A percentile compares a stretch with the other conserved stretches of the same genome.
Evolutionary conservation across 2,888 invertebrate genomes (phyloP).

Genomic region (Plemyria rubiginata): DNA sequence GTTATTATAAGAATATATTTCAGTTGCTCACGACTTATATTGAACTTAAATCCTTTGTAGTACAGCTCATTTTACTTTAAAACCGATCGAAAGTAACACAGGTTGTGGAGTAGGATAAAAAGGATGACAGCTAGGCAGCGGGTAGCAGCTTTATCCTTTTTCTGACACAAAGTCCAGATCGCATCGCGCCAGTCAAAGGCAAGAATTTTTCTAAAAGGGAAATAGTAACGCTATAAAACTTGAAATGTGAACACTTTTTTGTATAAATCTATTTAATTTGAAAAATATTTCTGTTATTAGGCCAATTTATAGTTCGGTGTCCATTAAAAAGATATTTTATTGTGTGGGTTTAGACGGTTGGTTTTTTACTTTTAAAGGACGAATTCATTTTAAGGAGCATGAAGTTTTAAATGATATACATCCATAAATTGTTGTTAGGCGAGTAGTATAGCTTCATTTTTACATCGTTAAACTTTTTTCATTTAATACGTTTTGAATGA

Average conservation of each 20-base stretch:
- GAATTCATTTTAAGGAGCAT: slow-evolving; percentile 57
- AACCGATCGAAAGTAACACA: slow-evolving; percentile 5
- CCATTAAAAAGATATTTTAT: slow-evolving; percentile 79
- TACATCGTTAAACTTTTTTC: slow-evolving; percentile 34
- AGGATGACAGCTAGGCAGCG: slow-evolving; percentile 69
- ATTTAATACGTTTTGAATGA: slow-evolving; percentile 18
- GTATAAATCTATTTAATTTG: slow-evolving; percentile 61
- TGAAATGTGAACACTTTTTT: slow-evolving; percentile 75
- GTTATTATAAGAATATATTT: too few relatives aligned
- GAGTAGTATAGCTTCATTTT: slow-evolving; percentile 48
- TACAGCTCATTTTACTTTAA: slow-evolving; percentile 3
- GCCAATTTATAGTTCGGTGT: slow-evolving; percentile 73
- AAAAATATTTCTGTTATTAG: slow-evolving; percentile 81
- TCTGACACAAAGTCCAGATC: slow-evolving; percentile 79
- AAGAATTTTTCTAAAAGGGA: slow-evolving; percentile 65
- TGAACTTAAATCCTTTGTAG: not conserved
- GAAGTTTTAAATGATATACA: slow-evolving; percentile 45
- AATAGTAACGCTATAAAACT: slow-evolving; percentile 75
- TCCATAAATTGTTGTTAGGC: slow-evolving; percentile 41
- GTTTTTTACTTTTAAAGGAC: slow-evolving; percentile 59
- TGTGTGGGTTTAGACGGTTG: slow-evolving; percentile 70
- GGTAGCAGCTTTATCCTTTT: slow-evolving; percentile 76
- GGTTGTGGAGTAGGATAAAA: slow-evolving; percentile 51
- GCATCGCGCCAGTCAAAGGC: slow-evolving; percentile 71
- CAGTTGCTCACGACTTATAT: not conserved